These are phyloP conservation scores for Metallyticus violacea DNA, from an alignment of 2,888 invertebrate genomes.

Conservation along the genomic window DNA sequence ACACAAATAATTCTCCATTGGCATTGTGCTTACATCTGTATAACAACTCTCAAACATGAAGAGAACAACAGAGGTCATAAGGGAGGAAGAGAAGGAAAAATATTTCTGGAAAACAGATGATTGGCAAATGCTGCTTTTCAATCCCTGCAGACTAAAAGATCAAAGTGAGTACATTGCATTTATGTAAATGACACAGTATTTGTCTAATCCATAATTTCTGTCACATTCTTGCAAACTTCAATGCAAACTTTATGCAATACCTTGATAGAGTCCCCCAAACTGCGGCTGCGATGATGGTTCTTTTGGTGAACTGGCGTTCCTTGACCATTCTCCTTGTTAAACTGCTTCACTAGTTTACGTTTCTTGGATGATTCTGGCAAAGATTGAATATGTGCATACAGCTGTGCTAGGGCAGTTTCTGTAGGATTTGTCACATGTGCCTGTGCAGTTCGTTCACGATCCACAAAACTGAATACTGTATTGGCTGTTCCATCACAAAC, in stretches of 20 bases:
- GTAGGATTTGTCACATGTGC: slow-evolving; percentile 73
- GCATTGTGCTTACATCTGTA: too few relatives aligned
- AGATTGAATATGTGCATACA: slow-evolving; percentile 81
- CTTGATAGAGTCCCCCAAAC: slow-evolving; percentile 80
- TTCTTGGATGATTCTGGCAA: slow-evolving; percentile 89
- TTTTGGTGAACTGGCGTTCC: slow-evolving; percentile 61
- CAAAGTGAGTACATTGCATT: too few relatives aligned
- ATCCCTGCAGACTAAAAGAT: too few relatives aligned
- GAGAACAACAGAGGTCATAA: too few relatives aligned
- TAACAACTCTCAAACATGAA: too few relatives aligned
- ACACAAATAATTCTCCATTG: too few relatives aligned
- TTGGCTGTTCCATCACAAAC: slow-evolving; percentile 61
- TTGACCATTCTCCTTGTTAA: slow-evolving; percentile 84
- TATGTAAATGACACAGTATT: too few relatives aligned
- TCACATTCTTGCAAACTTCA: too few relatives aligned
- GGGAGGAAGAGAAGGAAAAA: too few relatives aligned
- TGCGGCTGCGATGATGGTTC: slow-evolving; percentile 59
- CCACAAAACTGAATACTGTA: slow-evolving; percentile 90
- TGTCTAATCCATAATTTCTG: too few relatives aligned
- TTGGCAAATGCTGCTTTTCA: too few relatives aligned
- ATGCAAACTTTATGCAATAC: slow-evolving; percentile 26
- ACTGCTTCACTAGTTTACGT: slow-evolving; percentile 78
- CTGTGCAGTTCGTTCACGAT: slow-evolving; percentile 73
- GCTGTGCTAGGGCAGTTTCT: slow-evolving; percentile 80
- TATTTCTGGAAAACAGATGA: too few relatives aligned